Evolutionary conservation across 2,113 vertebrate species (phyloP).

Genomic region (Lucifuga dentata): DNA sequence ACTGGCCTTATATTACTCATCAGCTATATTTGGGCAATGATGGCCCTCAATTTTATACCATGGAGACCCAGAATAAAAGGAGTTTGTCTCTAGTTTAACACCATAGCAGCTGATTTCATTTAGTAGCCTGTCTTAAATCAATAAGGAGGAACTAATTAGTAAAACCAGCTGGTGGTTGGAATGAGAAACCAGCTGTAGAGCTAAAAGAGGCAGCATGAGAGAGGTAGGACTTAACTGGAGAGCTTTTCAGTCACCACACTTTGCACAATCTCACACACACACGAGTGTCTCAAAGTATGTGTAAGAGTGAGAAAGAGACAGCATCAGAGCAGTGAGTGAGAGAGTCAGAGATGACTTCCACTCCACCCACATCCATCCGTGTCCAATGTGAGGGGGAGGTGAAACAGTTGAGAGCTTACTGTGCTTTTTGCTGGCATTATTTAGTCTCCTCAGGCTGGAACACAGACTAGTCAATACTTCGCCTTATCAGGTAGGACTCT

Average conservation of each 20-base stretch:
- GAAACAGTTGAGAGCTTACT: conserved; percentile 67
- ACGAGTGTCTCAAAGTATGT: conserved; percentile 24
- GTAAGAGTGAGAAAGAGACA: conserved; percentile 40
- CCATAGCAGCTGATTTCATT: conserved; percentile 56
- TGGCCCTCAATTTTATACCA: neutral
- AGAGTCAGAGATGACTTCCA: conserved; percentile 60
- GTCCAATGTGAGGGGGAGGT: conserved; percentile 78
- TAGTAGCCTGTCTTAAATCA: conserved; percentile 9
- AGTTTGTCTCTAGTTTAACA: neutral
- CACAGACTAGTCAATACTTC: conserved; percentile 39
- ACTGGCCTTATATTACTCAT: neutral
- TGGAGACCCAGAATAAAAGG: neutral
- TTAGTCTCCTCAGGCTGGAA: conserved; percentile 57
- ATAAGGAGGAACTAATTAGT: conserved; percentile 58
- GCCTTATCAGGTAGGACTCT: conserved; percentile 64
- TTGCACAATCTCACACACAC: conserved; percentile 49
- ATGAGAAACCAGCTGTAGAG: conserved; percentile 26
- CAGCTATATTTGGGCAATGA: neutral
- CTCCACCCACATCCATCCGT: conserved; percentile 77
- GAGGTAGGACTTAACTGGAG: conserved; percentile 7
- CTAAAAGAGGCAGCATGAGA: conserved; percentile 20
- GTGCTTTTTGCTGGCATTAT: conserved; percentile 63
- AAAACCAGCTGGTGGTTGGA: conserved; percentile 64
- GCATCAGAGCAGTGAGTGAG: neutral
- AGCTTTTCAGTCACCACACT: conserved; percentile 25